A percentile compares a stretch with the other conserved stretches of the same genome.
Conservation (phyloP, 2,113 vertebrate species). For the Silurus glanis region DNA sequence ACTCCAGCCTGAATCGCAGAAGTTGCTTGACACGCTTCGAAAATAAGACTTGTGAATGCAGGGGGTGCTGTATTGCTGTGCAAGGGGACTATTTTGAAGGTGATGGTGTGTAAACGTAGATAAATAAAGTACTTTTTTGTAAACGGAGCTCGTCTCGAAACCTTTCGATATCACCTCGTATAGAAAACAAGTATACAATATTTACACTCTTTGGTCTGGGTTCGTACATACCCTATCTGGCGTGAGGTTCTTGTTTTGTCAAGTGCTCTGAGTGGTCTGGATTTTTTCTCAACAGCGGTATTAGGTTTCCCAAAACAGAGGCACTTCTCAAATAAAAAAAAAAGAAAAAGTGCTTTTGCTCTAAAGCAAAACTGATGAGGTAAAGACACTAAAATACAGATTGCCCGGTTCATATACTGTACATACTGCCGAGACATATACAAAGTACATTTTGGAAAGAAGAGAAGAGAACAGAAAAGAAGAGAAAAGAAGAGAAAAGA, state of each 20-base stretch:
- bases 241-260: not conserved
- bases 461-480: not conserved
- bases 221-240: not conserved
- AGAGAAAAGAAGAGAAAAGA: not conserved
- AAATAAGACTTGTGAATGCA: too few relatives aligned
- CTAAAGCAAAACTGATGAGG: not conserved
- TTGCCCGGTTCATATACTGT: too few relatives aligned
- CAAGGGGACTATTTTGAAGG: too few relatives aligned
- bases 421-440: not conserved
- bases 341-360: conserved; percentile 2
- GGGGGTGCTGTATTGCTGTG: too few relatives aligned
- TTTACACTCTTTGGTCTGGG: conserved; percentile 43
- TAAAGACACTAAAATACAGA: not conserved
- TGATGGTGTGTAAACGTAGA: too few relatives aligned
- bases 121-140: too few relatives aligned
- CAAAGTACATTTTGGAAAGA: not conserved
- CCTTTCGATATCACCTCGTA: not conserved
- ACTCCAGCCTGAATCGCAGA: too few relatives aligned
- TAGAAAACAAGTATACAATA: conserved; percentile 27
- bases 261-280: conserved; percentile 25
- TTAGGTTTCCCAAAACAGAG: not conserved
- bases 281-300: not conserved
- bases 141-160: too few relatives aligned
- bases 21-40: too few relatives aligned
- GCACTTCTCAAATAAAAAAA: not conserved